phyloP scores from a whole-genome alignment of 2,113 vertebrate species.

The Nannobrachium achirus region DNA sequence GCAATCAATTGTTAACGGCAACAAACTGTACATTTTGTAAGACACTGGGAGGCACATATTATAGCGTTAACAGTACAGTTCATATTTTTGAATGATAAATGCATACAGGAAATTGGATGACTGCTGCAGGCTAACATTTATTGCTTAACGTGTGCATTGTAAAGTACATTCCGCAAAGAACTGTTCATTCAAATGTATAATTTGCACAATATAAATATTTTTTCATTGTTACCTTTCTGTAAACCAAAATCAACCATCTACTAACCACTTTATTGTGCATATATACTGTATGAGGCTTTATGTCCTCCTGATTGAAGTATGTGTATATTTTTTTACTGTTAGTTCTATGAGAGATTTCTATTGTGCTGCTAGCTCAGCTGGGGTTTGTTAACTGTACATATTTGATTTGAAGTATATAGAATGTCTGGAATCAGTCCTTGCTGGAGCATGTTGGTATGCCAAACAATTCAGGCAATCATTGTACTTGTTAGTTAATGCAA shows the following conservation, averaged over 20 bases:
- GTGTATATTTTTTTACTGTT: constrained; percentile 41
- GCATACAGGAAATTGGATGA: neutral
- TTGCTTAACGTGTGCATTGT: constrained; percentile 14
- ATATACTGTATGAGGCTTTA: constrained; percentile 60
- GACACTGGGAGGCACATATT: constrained; percentile 22
- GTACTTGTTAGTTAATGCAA: neutral
- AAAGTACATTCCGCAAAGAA: constrained; percentile 25
- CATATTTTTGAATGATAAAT: constrained; percentile 1
- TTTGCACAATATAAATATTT: constrained; percentile 34
- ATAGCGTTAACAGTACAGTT: constrained; percentile 31
- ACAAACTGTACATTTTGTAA: constrained; percentile 30
- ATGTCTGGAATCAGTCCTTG: constrained; percentile 3
- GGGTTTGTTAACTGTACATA: neutral
- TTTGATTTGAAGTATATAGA: constrained; percentile 27
- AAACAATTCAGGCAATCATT: neutral
- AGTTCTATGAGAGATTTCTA: constrained; percentile 41
- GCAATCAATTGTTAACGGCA: constrained; percentile 4
- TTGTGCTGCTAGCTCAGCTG: constrained; percentile 68
- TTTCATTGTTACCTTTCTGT: constrained; percentile 45
- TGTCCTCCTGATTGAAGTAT: constrained; percentile 17
- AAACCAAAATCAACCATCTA: constrained; percentile 54
- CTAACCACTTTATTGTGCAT: constrained; percentile 69
- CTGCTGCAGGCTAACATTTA: neutral
- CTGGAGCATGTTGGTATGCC: neutral
- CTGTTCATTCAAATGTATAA: constrained; percentile 30